Evolutionary conservation across 2,797 vertebrate species (phyloP).

Genomic region (Pogoniulus pusillus): DNA sequence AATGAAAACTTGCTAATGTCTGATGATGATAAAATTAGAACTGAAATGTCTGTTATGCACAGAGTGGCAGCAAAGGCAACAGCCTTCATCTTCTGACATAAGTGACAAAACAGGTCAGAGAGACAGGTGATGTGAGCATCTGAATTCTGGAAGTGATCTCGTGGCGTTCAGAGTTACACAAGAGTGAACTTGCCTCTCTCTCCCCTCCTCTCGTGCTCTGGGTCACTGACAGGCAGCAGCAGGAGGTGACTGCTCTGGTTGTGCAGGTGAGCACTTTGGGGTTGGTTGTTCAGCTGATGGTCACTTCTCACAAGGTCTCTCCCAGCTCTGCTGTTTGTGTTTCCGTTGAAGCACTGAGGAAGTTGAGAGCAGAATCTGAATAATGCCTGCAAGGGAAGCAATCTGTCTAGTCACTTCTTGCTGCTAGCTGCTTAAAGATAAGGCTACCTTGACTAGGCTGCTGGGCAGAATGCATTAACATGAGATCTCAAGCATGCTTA

Average conservation of each 20-base stretch:
- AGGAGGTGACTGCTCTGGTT: neutral
- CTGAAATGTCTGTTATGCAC: neutral
- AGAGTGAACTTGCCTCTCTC: neutral
- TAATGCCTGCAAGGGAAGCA: conserved; percentile 5
- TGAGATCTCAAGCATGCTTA: neutral
- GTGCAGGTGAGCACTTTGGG: neutral
- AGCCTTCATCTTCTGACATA: conserved; percentile 5
- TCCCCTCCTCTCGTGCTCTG: neutral
- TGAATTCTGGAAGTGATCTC: too few relatives aligned
- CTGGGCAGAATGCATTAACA: neutral
- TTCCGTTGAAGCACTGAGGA: conserved; percentile 8
- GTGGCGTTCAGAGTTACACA: neutral
- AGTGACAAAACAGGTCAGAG: conserved; percentile 45
- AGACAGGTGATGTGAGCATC: conserved; percentile 41
- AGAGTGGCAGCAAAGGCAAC: conserved; percentile 13
- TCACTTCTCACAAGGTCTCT: neutral
- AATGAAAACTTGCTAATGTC: neutral
- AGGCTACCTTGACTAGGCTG: neutral
- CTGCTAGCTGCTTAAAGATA: neutral
- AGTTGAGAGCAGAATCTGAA: neutral
- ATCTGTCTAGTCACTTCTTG: conserved; percentile 9
- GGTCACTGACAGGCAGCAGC: neutral
- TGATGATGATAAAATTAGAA: conserved; percentile 7
- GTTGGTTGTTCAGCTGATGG: neutral
- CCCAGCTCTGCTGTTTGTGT: neutral